Conservation (phyloP, 2,888 invertebrate genomes). For the Athripsodes cinereus region DNA sequence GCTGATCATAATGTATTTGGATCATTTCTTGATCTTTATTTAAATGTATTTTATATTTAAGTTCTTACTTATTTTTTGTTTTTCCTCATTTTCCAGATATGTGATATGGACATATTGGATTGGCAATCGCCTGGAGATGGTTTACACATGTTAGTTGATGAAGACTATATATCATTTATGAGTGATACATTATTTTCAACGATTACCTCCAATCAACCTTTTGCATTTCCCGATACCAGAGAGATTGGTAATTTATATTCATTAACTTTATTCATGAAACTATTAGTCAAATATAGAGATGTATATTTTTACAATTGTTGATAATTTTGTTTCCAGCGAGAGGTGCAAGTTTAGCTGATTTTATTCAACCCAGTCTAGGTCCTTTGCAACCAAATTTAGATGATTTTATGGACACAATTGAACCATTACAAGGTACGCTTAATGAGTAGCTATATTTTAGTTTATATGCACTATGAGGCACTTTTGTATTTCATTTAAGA, state of each 20-base stretch:
- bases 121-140: conserved; percentile 64
- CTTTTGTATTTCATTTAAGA: neutral
- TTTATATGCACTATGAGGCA: neutral
- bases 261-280: neutral
- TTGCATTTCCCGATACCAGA: conserved; percentile 93
- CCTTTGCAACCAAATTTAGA: conserved; percentile 95
- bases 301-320: neutral
- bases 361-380: conserved; percentile 96
- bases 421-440: conserved; percentile 69
- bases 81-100: conserved; percentile 50
- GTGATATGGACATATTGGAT: conserved; percentile 67
- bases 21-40: too few relatives aligned
- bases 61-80: too few relatives aligned
- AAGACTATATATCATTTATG: conserved; percentile 82
- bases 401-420: conserved; percentile 88
- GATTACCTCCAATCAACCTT: conserved; percentile 77
- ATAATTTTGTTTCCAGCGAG: conserved; percentile 53
- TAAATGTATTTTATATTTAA: too few relatives aligned
- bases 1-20: too few relatives aligned
- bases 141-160: conserved; percentile 74
- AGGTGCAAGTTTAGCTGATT: conserved; percentile 85
- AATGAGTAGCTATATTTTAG: neutral
- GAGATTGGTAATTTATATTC: conserved; percentile 69
- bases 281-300: neutral
- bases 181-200: conserved; percentile 88